Conservation (phyloP, 2,888 invertebrate genomes). For the Bedellia somnulentella region DNA sequence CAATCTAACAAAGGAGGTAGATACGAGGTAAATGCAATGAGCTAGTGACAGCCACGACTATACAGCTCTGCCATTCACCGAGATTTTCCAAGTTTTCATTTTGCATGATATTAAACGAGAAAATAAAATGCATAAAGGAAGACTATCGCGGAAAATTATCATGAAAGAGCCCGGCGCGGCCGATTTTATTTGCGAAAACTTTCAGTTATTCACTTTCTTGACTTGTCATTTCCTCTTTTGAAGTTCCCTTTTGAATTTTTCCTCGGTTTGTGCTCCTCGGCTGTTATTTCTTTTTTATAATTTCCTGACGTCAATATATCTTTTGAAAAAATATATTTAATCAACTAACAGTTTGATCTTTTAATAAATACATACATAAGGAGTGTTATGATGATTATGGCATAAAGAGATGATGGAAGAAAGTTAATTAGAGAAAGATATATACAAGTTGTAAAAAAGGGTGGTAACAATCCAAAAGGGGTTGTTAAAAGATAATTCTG, state of each 20-base stretch:
- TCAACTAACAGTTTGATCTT: too few relatives aligned
- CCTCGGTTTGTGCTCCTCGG: too few relatives aligned
- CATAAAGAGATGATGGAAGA: too few relatives aligned
- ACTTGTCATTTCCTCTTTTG: background rate
- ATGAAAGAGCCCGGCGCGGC: slow-evolving; percentile 28
- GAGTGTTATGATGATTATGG: too few relatives aligned
- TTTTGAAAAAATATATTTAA: too few relatives aligned
- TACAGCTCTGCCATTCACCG: slow-evolving; percentile 27
- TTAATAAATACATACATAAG: too few relatives aligned
- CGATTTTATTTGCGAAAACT: slow-evolving; percentile 1
- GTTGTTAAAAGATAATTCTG: too few relatives aligned
- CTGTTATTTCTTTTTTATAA: too few relatives aligned
- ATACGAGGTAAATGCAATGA: slow-evolving; percentile 32
- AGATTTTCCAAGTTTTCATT: slow-evolving; percentile 33
- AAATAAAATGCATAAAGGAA: slow-evolving; percentile 35
- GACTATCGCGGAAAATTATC: slow-evolving; percentile 36
- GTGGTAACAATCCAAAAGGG: too few relatives aligned
- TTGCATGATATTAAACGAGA: slow-evolving; percentile 44
- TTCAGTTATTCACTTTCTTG: slow-evolving; percentile 2
- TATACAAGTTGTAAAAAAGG: too few relatives aligned
- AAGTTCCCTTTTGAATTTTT: background rate
- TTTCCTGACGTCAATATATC: too few relatives aligned
- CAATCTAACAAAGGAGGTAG: slow-evolving; percentile 10
- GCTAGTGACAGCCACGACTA: slow-evolving; percentile 24
- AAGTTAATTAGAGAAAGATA: too few relatives aligned